A percentile compares a stretch with the other conserved stretches of the same genome.
phyloP scores from a whole-genome alignment of 2,113 vertebrate species.

The Nanger granti region DNA sequence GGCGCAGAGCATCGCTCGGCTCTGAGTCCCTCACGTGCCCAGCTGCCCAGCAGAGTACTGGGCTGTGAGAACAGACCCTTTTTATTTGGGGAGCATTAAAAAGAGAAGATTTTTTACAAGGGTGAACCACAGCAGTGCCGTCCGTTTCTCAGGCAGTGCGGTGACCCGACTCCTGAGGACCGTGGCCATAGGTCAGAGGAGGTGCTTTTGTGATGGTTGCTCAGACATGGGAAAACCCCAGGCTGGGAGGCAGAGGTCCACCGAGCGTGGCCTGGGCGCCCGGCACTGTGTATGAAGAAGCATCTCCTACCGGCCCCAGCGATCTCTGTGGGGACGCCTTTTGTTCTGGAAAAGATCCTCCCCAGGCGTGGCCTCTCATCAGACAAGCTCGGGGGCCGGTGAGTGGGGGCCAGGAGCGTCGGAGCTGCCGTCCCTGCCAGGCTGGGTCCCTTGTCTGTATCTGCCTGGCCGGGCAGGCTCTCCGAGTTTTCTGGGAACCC shows the following conservation, averaged over 20 bases:
- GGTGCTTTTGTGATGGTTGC: accelerated
- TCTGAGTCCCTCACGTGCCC: accelerated
- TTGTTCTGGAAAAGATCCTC: neutral
- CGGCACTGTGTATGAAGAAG: accelerated
- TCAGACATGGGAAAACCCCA: accelerated
- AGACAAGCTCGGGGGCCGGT: accelerated
- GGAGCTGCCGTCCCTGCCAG: accelerated
- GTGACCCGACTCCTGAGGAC: accelerated
- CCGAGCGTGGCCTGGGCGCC: accelerated
- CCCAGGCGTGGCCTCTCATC: neutral
- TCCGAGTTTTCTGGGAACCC: accelerated
- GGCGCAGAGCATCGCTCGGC: accelerated
- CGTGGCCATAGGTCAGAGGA: neutral
- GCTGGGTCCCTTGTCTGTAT: neutral
- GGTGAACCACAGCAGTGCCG: neutral
- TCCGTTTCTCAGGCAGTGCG: neutral
- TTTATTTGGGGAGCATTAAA: neutral
- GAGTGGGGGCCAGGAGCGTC: neutral
- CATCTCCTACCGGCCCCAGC: accelerated
- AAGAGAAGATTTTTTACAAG: neutral
- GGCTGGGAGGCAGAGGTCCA: neutral
- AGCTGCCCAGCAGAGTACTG: neutral
- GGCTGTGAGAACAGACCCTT: accelerated
- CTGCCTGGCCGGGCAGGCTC: neutral
- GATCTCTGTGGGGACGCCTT: neutral